Base-by-base conservation (phyloP, 2,113 vertebrate species). In the Orcinus orca region DNA sequence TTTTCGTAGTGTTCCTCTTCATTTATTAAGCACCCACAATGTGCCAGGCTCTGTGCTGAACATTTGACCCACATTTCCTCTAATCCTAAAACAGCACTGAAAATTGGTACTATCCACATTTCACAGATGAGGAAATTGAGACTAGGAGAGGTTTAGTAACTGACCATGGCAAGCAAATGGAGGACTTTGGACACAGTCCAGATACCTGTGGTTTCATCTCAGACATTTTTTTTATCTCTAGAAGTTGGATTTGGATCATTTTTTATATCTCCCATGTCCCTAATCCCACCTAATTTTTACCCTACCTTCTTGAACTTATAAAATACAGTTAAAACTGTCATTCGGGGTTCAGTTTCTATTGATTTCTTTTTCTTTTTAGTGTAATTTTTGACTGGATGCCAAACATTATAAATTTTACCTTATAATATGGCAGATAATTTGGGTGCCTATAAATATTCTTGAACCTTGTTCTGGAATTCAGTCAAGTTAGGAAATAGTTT, bases 61-160 rank as follows among this genome's bases (percentile, higher is more conserved):
- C 29, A 1, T 33, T 29, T 4, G 29, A 89, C 0, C 0, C 8
- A 0, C 20, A 0, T 68, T 1, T 62, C 71, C 0, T 15, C 21
- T 47, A 20, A 50, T 90, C 25, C 74, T 85, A 31, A 88, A 71
- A 38, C 14, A 91, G 29, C 29, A 53, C 26, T 31, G 23, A 18
- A 67, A 84, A 33, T 29, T 25, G 7, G 36, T 14, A 55, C 11
- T 1, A 82, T 53, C 65, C 58, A 29, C 23, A 5, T 68, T 79
- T 80, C 84, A 70, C 33, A 77, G 62, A 58, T 6, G 50, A 94
- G 7, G 31, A 17, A 23, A 47, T 2, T 11, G 3, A n/a, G 15
- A 29, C 10, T 41, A 23, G 41, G 53, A 53, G 29, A 71, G 25
- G 20, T 38, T 29, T 36, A 68, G 7, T 38, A 55, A 79, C 18